These are phyloP conservation scores for Brachirus orientalis DNA, from an alignment of 2,113 vertebrate genomes.

Conservation along the genomic window DNA sequence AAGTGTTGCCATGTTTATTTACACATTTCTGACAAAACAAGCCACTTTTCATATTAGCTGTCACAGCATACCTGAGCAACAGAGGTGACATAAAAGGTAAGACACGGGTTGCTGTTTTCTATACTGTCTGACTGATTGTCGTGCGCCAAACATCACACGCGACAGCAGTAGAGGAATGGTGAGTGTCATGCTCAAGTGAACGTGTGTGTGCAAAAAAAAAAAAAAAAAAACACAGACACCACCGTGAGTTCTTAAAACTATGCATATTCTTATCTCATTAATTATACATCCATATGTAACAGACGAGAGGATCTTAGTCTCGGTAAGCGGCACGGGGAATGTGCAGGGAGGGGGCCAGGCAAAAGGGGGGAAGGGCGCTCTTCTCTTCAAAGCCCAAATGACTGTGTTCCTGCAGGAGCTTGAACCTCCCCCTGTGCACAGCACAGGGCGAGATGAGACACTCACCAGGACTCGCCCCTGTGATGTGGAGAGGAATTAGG, in stretches of 20 bases:
- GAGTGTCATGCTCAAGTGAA: conserved; percentile 40
- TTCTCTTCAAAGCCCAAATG: conserved; percentile 81
- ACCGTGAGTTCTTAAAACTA: conserved; percentile 75
- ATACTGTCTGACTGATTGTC: conserved; percentile 69
- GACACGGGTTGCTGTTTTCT: conserved; percentile 59
- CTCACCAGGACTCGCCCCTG: conserved; percentile 80
- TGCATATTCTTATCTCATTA: conserved; percentile 84
- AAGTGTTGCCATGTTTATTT: conserved; percentile 83
- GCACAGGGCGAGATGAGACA: conserved; percentile 78
- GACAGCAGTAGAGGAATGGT: conserved; percentile 51
- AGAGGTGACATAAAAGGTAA: conserved; percentile 77
- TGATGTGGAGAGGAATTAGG: conserved; percentile 84
- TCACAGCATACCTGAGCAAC: conserved; percentile 73
- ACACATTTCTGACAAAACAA: conserved; percentile 82
- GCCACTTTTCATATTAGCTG: conserved; percentile 82
- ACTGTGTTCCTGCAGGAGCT: conserved; percentile 79
- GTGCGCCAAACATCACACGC: conserved; percentile 70
- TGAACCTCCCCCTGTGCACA: conserved; percentile 79
- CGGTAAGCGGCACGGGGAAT: conserved; percentile 76
- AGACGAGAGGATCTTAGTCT: conserved; percentile 82
- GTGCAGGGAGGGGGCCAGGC: conserved; percentile 66
- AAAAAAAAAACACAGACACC: conserved; percentile 76
- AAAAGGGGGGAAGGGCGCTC: conserved; percentile 68
- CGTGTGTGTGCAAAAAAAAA: no score
- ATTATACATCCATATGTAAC: conserved; percentile 84